Evolutionary conservation across 2,113 vertebrate species (phyloP).

Genomic region (Gymnorhina tibicen): DNA sequence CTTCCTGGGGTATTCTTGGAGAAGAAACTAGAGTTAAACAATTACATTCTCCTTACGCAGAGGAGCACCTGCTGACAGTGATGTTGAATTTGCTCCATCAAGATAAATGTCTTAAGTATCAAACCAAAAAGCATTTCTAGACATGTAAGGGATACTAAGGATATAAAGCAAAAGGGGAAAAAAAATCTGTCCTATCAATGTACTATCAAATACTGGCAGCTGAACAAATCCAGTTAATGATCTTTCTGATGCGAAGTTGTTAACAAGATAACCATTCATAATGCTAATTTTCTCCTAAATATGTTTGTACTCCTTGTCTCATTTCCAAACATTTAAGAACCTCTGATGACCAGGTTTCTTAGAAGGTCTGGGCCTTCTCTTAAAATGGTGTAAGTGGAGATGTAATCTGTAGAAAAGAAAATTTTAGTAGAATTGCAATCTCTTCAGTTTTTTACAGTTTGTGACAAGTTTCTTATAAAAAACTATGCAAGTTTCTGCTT

Average conservation of each 20-base stretch:
- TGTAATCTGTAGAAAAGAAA: background rate
- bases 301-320: background rate
- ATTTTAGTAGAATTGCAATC: background rate
- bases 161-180: background rate
- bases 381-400: background rate
- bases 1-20: background rate
- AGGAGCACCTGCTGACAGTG: background rate
- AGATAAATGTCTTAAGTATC: background rate
- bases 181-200: background rate
- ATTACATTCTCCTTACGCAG: background rate
- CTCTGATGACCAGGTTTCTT: background rate
- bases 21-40: background rate
- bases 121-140: background rate
- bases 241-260: background rate
- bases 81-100: background rate
- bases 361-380: background rate
- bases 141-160: background rate
- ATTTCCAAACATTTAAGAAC: background rate
- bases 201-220: background rate
- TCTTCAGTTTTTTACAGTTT: background rate
- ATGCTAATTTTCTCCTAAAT: background rate
- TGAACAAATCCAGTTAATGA: background rate
- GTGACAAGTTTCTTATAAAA: background rate
- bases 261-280: background rate
- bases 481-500: background rate